Evolutionary conservation across 2,113 vertebrate species (phyloP).

Genomic region (Alethe castanea): DNA sequence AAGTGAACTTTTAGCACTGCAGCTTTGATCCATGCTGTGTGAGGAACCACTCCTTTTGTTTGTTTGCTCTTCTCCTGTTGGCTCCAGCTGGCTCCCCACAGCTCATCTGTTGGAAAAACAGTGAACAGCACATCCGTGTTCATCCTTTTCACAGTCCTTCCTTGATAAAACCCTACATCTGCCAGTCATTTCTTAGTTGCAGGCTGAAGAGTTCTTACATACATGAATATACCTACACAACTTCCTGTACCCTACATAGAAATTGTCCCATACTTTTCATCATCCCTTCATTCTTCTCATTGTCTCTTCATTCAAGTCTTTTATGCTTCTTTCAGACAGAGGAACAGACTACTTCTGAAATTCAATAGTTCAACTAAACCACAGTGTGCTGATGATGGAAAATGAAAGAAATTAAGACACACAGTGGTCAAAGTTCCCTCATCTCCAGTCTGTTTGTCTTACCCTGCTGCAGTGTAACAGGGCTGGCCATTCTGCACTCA

Average conservation of each 20-base stretch:
- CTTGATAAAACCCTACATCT: background rate
- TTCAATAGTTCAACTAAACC: background rate
- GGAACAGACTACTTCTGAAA: background rate
- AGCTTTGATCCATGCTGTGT: background rate
- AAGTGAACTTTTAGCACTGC: background rate
- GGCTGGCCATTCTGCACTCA: background rate
- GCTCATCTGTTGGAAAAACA: background rate
- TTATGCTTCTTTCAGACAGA: background rate
- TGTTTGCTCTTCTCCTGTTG: background rate
- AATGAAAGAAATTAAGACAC: background rate
- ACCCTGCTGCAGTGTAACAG: background rate
- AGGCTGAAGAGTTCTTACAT: background rate
- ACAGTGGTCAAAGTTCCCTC: background rate
- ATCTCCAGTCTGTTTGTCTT: background rate
- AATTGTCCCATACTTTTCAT: background rate
- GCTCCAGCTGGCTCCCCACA: background rate
- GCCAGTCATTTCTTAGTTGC: background rate
- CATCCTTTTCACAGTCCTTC: background rate
- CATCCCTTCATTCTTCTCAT: background rate
- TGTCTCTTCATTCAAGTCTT: background rate
- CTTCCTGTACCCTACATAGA: fast-evolving
- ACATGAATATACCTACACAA: background rate
- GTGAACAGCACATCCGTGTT: background rate
- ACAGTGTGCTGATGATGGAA: background rate
- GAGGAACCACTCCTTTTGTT: background rate